Evolutionary conservation across 2,888 invertebrate species (phyloP).

Genomic region (Campopleginae sp.): DNA sequence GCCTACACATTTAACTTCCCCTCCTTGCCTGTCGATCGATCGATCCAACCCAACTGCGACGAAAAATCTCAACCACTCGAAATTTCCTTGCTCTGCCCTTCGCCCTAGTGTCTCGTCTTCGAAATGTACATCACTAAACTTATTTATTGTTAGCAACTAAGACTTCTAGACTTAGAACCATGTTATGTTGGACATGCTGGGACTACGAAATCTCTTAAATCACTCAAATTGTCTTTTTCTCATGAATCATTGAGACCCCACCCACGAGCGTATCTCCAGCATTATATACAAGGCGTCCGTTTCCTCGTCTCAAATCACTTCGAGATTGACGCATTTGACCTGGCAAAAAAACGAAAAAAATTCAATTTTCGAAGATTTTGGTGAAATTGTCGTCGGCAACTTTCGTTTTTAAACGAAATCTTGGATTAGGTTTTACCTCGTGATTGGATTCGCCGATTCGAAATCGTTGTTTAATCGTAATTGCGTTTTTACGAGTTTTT

Average conservation of each 20-base stretch:
- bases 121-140: slow-evolving; percentile 41
- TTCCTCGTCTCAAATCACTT: background rate
- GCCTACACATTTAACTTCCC: slow-evolving; percentile 76
- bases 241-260: background rate
- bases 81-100: background rate
- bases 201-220: background rate
- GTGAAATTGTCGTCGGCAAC: background rate
- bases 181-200: slow-evolving; percentile 12
- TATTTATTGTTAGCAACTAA: slow-evolving; percentile 43
- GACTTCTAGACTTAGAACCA: background rate
- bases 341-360: background rate
- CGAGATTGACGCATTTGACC: background rate
- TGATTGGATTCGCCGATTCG: background rate
- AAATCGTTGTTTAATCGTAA: background rate
- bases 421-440: background rate
- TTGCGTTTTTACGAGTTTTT: background rate
- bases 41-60: slow-evolving; percentile 71
- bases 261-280: background rate
- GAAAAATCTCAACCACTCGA: background rate
- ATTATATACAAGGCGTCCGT: background rate
- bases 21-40: slow-evolving; percentile 78
- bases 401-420: background rate
- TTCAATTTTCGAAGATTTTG: background rate
- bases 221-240: background rate
- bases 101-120: background rate